Percentiles rank a stretch among this genome's conserved stretches.
Conservation (phyloP, 2,797 vertebrate species). For the Coreius guichenoti region DNA sequence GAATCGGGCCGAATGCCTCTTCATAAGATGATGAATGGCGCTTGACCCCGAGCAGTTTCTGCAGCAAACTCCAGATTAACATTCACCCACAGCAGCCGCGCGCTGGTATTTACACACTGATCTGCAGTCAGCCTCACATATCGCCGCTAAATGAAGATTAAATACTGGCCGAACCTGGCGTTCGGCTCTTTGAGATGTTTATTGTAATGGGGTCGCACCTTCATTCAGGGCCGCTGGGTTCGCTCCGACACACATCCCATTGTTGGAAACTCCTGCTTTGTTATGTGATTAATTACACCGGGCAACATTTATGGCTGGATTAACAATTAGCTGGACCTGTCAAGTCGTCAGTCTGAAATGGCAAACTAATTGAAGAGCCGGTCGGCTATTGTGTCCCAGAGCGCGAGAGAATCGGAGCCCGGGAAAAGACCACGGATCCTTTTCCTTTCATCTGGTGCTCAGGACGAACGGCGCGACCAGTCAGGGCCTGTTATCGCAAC, state of each 20-base stretch:
- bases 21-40: conserved; percentile 97
- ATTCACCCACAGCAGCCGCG: conserved; percentile 79
- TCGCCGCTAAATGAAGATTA: conserved; percentile 81
- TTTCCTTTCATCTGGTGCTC: conserved; percentile 77
- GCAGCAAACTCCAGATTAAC: conserved; percentile 86
- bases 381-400: conserved; percentile 88
- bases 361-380: conserved; percentile 92
- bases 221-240: conserved; percentile 36
- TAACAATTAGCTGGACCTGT: conserved; percentile 95
- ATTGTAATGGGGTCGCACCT: conserved; percentile 59
- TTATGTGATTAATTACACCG: conserved; percentile 96
- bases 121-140: conserved; percentile 70
- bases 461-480: conserved; percentile 69
- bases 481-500: conserved; percentile 70
- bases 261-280: conserved; percentile 86
- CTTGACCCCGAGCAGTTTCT: conserved; percentile 89
- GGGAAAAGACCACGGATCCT: conserved; percentile 66
- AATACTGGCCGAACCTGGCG: conserved; percentile 75
- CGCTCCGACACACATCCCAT: conserved; percentile 76
- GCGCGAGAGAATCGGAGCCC: conserved; percentile 53
- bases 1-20: conserved; percentile 93
- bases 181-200: conserved; percentile 67
- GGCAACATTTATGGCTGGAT: conserved; percentile 92
- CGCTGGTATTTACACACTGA: conserved; percentile 42
- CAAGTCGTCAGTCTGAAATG: conserved; percentile 92